Evolutionary conservation across 2,113 vertebrate genomes (phyloP).

Genomic region (Ramphastos sulfuratus): DNA sequence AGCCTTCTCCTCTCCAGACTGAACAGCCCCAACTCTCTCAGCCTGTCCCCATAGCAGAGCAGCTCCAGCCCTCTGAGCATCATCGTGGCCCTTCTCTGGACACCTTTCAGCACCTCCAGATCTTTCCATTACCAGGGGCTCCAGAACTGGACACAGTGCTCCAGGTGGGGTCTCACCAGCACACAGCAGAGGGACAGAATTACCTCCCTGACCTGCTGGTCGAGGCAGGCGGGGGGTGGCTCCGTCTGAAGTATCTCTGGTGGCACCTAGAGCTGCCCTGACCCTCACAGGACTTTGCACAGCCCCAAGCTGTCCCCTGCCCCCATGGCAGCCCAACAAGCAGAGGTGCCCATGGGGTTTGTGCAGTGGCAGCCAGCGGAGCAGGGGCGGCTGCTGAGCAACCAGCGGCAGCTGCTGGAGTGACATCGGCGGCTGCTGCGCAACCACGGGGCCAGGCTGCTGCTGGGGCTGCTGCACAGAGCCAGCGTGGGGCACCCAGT

Average conservation of each 20-base stretch:
- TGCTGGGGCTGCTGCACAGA: background rate
- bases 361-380: background rate
- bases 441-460: background rate
- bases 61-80: too few species aligned
- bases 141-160: too few species aligned
- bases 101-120: too few species aligned
- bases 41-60: too few species aligned
- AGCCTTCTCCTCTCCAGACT: too few species aligned
- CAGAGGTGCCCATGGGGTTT: background rate
- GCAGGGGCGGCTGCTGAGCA: background rate
- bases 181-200: too few species aligned
- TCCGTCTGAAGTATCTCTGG: background rate
- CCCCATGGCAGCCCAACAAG: background rate
- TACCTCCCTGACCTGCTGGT: too few species aligned
- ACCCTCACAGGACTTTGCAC: fast-evolving
- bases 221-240: background rate
- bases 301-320: background rate
- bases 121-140: too few species aligned
- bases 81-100: too few species aligned
- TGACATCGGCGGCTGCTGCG: background rate
- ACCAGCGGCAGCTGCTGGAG: fast-evolving
- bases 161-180: too few species aligned
- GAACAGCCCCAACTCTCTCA: too few species aligned
- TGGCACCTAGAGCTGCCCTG: background rate
- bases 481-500: background rate